Conservation (phyloP, 2,888 invertebrate genomes). For the Hydropsyche betteni region DNA sequence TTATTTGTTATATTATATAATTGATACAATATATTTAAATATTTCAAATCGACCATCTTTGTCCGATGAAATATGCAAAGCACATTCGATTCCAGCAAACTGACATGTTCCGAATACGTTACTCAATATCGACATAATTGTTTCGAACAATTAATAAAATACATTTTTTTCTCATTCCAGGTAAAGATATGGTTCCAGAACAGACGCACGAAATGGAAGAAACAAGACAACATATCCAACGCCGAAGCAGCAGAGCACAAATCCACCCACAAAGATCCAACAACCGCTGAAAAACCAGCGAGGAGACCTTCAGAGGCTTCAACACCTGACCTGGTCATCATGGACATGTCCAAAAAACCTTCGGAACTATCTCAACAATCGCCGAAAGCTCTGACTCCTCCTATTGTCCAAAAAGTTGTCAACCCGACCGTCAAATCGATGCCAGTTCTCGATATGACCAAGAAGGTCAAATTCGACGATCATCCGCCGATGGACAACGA, state of each 20-base stretch:
- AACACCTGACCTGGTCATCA: slow-evolving; percentile 51
- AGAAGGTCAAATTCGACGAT: slow-evolving; percentile 61
- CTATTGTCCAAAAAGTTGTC: slow-evolving; percentile 54
- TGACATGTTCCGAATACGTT: neutral
- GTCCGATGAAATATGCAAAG: slow-evolving; percentile 24
- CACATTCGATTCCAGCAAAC: slow-evolving; percentile 26
- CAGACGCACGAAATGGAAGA: slow-evolving; percentile 79
- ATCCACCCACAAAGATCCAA: slow-evolving; percentile 61
- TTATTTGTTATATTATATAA: no score
- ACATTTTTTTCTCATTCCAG: slow-evolving; percentile 65
- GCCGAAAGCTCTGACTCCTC: slow-evolving; percentile 3
- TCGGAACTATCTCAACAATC: slow-evolving; percentile 40
- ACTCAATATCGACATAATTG: neutral
- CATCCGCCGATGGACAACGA: slow-evolving; percentile 61
- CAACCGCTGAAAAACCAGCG: slow-evolving; percentile 56
- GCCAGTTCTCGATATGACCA: slow-evolving; percentile 55
- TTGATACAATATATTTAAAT: no score
- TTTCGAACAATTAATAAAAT: neutral
- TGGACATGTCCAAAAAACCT: slow-evolving; percentile 62
- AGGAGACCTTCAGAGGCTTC: slow-evolving; percentile 54
- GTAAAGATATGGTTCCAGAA: slow-evolving; percentile 94
- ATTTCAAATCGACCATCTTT: neutral
- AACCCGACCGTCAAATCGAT: slow-evolving; percentile 54
- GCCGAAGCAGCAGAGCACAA: slow-evolving; percentile 89
- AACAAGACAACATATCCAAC: slow-evolving; percentile 91